phyloP scores from a whole-genome alignment of 2,888 invertebrate genomes.

The Tridacna crocea region DNA sequence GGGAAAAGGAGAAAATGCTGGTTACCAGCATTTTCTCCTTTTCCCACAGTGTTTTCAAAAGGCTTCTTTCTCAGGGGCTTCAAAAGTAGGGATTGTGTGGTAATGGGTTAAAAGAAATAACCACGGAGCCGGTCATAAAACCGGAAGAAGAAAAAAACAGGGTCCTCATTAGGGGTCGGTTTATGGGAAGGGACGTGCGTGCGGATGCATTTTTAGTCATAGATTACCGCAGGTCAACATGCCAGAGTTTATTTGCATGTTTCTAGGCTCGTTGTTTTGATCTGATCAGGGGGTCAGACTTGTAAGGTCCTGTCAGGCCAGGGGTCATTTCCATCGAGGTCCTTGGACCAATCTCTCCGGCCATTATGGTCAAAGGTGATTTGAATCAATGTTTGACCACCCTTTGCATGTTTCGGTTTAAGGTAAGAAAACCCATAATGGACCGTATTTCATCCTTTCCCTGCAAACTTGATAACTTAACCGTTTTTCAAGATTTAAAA shows the following conservation, averaged over 20 bases:
- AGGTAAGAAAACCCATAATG: too few species aligned
- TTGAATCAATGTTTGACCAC: conserved; percentile 28
- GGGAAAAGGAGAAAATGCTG: too few species aligned
- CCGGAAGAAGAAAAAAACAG: too few species aligned
- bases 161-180: too few species aligned
- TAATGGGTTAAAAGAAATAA: too few species aligned
- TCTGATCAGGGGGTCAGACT: conserved; percentile 43
- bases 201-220: conserved; percentile 6
- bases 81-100: too few species aligned
- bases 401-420: not conserved
- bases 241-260: conserved; percentile 43
- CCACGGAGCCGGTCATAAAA: too few species aligned
- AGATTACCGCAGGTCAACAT: conserved; percentile 25
- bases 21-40: not conserved
- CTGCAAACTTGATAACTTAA: too few species aligned
- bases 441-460: too few species aligned
- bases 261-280: conserved; percentile 48
- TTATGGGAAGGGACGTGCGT: conserved; percentile 24
- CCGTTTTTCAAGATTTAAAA: too few species aligned
- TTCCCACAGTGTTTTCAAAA: not conserved
- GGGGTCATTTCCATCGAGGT: conserved; percentile 33
- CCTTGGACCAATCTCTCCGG: conserved; percentile 24
- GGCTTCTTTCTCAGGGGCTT: too few species aligned
- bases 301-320: conserved; percentile 21
- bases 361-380: conserved; percentile 41